Evolutionary conservation across 2,888 invertebrate species (phyloP), one percentile per base, ranked within the genome.

Genomic region (Odontocolon sp.): DNA sequence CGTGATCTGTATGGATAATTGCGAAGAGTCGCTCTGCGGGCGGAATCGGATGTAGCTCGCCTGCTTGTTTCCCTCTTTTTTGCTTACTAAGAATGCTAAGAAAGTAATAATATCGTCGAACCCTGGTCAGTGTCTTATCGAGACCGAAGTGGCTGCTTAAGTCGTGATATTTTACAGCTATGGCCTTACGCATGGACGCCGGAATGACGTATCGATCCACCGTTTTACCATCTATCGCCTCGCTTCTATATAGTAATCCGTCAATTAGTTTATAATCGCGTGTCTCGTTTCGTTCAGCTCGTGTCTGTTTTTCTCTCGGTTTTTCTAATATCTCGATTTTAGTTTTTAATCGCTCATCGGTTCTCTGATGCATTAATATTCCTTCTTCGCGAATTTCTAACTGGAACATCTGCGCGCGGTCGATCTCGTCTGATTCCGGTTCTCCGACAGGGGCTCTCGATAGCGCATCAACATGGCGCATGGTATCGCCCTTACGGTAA

Each of bases 11-110:
- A 52, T 83, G 61, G 0, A 83, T 57, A 0, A 73, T 26, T 0
- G 38, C 73, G 47, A 83, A 83, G 0, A 82, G 82, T 14, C 81
- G 16, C 4, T 26, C 40, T 0, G 80, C 83, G 1, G 79, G 78
- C 1, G 77, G 74, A 9, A 83, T 80, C n/a, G n/a, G n/a, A n/a
- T n/a, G n/a, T n/a, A n/a, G n/a, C n/a, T n/a, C n/a, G n/a, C n/a
- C n/a, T n/a, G 2, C 78, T 28, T 79, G 59, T 18, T 57, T 66
- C 4, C 82, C 82, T 0, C 57, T 70, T 69, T 73, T 71, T 9
- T 61, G 69, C 54, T 74, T 71, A 0, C 54, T 28, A 6, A 71
- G n/a, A 18, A 80, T 23, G 4, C 57, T 18, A 4, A 63, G 59
- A 50, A 79, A 79, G 38, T 68, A 72, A 45, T 79, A 76, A 28